A percentile compares a stretch with the other conserved stretches of the same genome.
Evolutionary conservation across 2,888 invertebrate genomes (phyloP).

Genomic region (Encarsia formosa): DNA sequence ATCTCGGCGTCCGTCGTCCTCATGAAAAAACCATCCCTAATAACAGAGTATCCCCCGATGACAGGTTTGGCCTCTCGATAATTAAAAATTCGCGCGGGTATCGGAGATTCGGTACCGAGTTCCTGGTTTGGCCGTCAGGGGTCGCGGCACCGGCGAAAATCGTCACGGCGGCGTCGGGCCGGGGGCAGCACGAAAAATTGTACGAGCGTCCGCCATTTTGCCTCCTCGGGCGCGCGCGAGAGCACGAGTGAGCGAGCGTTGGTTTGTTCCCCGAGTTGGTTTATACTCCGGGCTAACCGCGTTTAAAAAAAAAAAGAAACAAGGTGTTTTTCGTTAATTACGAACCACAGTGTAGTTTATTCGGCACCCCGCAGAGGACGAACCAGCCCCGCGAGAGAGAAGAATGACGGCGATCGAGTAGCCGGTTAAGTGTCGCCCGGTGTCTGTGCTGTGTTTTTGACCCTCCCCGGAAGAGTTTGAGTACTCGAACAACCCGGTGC

Average conservation of each 20-base stretch:
- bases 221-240: slow-evolving; percentile 10
- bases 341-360: too few relatives aligned
- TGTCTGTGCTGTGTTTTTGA: neutral
- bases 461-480: neutral
- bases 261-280: too few relatives aligned
- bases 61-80: too few relatives aligned
- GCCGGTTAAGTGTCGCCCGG: neutral
- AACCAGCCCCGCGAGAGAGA: neutral
- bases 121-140: neutral
- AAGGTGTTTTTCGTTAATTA: too few relatives aligned
- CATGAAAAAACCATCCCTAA: too few relatives aligned
- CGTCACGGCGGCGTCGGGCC: neutral
- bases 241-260: neutral
- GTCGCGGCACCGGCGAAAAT: neutral
- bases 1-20: too few relatives aligned
- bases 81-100: too few relatives aligned
- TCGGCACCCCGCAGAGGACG: neutral
- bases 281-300: too few relatives aligned
- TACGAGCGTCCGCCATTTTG: slow-evolving; percentile 13
- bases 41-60: too few relatives aligned
- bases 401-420: neutral
- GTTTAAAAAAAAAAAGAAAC: too few relatives aligned
- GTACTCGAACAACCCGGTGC: neutral
- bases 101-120: too few relatives aligned
- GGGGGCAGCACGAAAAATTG: neutral